These are phyloP conservation scores for Ophioderma brevispina DNA, from an alignment of 35 echinoderm and acorn worm genomes.

Conservation along the genomic window DNA sequence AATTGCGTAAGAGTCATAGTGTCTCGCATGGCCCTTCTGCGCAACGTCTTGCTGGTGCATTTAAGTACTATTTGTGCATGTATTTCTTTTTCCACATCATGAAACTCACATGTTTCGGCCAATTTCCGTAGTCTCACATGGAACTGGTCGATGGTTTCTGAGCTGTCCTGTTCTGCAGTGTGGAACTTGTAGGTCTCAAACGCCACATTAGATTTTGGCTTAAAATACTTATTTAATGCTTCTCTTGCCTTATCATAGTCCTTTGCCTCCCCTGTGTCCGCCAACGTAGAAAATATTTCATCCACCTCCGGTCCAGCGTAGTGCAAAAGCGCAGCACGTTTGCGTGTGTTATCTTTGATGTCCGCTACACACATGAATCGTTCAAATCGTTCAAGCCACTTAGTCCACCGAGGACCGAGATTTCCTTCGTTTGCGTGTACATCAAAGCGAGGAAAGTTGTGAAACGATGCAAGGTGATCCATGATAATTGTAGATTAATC, in stretches of 20 bases:
- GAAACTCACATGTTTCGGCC: constrained; percentile 55
- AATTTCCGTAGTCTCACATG: constrained; percentile 44
- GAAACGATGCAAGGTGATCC: not conserved
- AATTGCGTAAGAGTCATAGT: constrained; percentile 41
- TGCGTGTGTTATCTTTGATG: constrained; percentile 33
- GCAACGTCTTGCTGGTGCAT: constrained; percentile 31
- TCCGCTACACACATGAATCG: constrained; percentile 38
- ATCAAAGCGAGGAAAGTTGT: constrained; percentile 3
- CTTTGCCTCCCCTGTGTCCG: constrained; percentile 37
- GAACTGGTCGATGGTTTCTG: constrained; percentile 51
- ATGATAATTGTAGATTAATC: too few species aligned
- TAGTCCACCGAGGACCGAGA: constrained; percentile 54
- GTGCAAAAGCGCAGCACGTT: constrained; percentile 65
- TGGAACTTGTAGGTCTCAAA: constrained; percentile 55
- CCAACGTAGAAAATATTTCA: constrained; percentile 40
- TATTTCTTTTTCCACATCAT: constrained; percentile 56
- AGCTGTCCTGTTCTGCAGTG: constrained; percentile 30
- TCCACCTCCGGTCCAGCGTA: constrained; percentile 52
- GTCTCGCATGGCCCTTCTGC: constrained; percentile 47
- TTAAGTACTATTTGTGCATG: constrained; percentile 52
- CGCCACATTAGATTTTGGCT: constrained; percentile 30
- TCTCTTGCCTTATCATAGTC: constrained; percentile 47
- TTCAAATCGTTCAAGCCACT: constrained; percentile 60
- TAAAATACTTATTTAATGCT: constrained; percentile 34
- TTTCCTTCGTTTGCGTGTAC: not conserved